These are phyloP conservation scores for Onychomys torridus DNA, from an alignment of 2,797 vertebrate species.

Conservation along the genomic window DNA sequence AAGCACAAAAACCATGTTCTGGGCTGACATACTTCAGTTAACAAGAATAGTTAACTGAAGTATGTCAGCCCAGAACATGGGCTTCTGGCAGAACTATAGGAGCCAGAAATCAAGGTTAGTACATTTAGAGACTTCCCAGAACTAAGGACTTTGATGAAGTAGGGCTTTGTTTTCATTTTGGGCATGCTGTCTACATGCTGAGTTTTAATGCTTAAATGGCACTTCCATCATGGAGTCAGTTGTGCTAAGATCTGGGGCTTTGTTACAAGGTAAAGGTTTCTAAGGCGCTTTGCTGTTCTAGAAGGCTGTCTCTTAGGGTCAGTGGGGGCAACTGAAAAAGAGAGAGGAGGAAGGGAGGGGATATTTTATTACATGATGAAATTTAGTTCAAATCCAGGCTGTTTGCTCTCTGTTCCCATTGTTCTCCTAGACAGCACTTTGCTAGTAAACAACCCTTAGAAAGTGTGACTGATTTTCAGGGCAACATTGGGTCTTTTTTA, in stretches of 20 bases:
- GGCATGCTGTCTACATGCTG: not conserved
- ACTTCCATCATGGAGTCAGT: not conserved
- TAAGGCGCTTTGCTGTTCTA: not conserved
- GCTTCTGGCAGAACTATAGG: not conserved
- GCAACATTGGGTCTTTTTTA: not conserved
- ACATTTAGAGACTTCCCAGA: not conserved
- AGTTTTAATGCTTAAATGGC: not conserved
- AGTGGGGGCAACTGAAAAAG: not conserved
- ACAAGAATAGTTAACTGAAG: not conserved
- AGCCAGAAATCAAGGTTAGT: not conserved
- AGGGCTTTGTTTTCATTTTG: not conserved
- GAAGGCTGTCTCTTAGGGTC: conserved; percentile 12
- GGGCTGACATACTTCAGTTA: not conserved
- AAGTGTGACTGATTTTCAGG: not conserved
- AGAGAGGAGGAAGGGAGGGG: not conserved
- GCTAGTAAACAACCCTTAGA: not conserved
- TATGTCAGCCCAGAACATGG: no score
- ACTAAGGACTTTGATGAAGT: not conserved
- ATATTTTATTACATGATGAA: conserved; percentile 36
- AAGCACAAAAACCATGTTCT: not conserved
- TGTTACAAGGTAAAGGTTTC: not conserved
- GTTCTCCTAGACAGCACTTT: not conserved
- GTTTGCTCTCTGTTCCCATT: not conserved
- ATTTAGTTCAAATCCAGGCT: not conserved
- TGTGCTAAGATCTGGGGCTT: not conserved